A percentile compares a stretch with the other conserved stretches of the same genome.
Evolutionary conservation across 1,140 invertebrate species (phyloP).

Genomic region (Diabrotica virgifera): DNA sequence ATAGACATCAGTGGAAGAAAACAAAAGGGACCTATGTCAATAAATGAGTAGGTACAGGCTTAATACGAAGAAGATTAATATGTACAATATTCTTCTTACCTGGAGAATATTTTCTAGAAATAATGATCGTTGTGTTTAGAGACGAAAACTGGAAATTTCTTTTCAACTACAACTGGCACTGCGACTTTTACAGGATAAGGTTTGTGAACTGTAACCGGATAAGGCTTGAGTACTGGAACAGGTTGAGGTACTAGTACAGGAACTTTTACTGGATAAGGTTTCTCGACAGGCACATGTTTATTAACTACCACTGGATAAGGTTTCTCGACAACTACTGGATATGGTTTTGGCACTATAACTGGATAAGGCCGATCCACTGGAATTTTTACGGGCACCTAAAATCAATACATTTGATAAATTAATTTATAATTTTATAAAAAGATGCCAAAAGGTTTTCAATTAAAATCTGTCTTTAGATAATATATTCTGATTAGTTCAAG

Average conservation of each 20-base stretch:
- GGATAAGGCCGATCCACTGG: conserved; percentile 48
- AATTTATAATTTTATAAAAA: no score
- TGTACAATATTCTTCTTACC: no score
- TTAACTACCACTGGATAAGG: conserved; percentile 41
- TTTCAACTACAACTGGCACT: conserved; percentile 29
- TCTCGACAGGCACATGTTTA: conserved; percentile 43
- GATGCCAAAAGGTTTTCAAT: background rate
- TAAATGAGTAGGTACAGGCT: no score
- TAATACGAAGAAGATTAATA: no score
- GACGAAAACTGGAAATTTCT: conserved; percentile 36
- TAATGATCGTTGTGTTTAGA: conserved; percentile 22
- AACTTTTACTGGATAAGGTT: conserved; percentile 42
- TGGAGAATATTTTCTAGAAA: background rate
- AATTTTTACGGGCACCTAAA: conserved; percentile 49
- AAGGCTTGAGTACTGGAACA: conserved; percentile 31
- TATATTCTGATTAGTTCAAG: no score
- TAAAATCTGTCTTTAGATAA: no score
- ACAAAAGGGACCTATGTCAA: no score
- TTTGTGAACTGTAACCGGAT: conserved; percentile 44
- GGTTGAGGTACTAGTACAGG: conserved; percentile 44
- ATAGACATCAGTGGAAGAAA: no score
- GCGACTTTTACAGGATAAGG: conserved; percentile 47
- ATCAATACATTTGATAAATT: background rate
- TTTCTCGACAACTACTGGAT: conserved; percentile 52
- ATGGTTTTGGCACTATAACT: conserved; percentile 54